Evolutionary conservation across 2,888 invertebrate species (phyloP), one percentile per base, ranked within the genome.

Genomic region (Latheticus oryzae): DNA sequence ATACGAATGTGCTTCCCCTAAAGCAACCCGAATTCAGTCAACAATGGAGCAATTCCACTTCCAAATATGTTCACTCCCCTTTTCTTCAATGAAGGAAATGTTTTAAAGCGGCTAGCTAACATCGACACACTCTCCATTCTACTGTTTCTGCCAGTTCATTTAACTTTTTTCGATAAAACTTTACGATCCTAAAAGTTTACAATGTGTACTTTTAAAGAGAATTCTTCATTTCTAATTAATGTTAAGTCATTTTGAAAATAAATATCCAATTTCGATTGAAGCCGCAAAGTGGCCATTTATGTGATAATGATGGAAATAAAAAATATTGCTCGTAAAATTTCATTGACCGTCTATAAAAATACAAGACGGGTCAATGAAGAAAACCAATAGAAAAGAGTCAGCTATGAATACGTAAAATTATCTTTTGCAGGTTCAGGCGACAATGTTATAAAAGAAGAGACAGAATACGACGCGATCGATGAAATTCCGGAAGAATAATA

Each of bases 91-190:
- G 21, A 12, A 5, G 19, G 42, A 21, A 21, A n/a, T 53, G 61
- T 61, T 51, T 62, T 60, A 61, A 58, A 58, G 47, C 52, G 30
- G 47, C 30, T 19, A 9, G 26, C 56, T n/a, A n/a, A n/a, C n/a
- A n/a, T n/a, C n/a, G n/a, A 40, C 33, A 37, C 40, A 9, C 19
- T 17, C 30, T 32, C 17, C 15, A 24, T 28, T 50, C 26, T 58
- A n/a, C 63, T 68, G 70, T 68, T 68, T 56, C 65, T 71, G 68
- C 66, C 69, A 72, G 68, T 67, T 72, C 70, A 70, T 73, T 71
- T 70, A 70, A 73, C 71, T 70, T 71, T 66, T 65, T 67, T 68
- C 67, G 68, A 70, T 71, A 69, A 69, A 69, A 69, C 68, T 71
- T 70, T 62, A 64, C 66, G 65, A 64, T 65, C 62, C 62, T 4